Evolutionary conservation across 2,888 invertebrate species (phyloP), one percentile per base, ranked within the genome.

Genomic region (Ochropacha duplaris): DNA sequence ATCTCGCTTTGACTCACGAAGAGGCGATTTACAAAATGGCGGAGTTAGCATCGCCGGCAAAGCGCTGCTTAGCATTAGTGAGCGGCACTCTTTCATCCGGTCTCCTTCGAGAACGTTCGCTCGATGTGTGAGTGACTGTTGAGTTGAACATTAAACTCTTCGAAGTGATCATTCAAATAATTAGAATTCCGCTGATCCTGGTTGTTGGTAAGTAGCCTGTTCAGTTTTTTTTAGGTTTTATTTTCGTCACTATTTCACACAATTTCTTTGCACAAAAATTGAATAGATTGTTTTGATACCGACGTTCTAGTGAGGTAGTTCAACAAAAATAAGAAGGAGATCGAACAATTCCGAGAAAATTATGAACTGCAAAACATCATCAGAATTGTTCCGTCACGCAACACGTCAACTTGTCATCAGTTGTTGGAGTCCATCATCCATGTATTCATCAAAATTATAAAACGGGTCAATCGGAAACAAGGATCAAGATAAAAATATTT

Each of bases 11-110:
- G 72, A 76, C 82, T 88, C 82, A 71, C 74, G 83, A 71, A 69
- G 57, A 65, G 59, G 59, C 56, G 62, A 54, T 74, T 71, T 66
- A 88, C 90, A 91, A 90, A 77, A 90, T 90, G 91, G 90, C 90
- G 80, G 74, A 67, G 60, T 57, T 67, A 65, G 69, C 61, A 66
- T 65, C 69, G 66, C 62, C 63, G 60, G 55, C 44, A 19, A 44
- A 57, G 65, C 64, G 62, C 62, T 61, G 61, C 51, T 56, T 56
- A 57, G 28, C 54, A n/a, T 60, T 58, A 63, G 64, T 60, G 50
- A 60, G 68, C 12, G 12, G 12, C 76, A 83, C 78, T 82, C 74
- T 67, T 61, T 74, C 65, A 74, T 68, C 72, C 69, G 77, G 74
- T 72, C 70, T 76, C 66, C 66, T 69, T 66, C 69, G 73, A 77